Conservation (phyloP, 2,888 invertebrate genomes). For the Chrysodeixis includens region DNA sequence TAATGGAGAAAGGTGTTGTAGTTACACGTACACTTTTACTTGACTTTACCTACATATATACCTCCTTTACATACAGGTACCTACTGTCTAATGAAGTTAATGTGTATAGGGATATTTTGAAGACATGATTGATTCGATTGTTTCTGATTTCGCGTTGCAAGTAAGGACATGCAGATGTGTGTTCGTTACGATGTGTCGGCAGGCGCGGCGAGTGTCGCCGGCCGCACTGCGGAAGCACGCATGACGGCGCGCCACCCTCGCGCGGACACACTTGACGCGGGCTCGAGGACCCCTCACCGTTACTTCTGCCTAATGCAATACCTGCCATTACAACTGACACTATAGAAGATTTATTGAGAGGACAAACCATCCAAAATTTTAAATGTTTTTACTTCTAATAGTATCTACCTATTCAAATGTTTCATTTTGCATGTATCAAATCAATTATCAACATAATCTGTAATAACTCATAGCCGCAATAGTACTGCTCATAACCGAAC, state of each 20-base stretch:
- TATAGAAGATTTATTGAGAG: not conserved
- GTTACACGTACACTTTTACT: no score
- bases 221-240: conserved; percentile 56
- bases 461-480: conserved; percentile 38
- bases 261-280: not conserved
- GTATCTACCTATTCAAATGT: no score
- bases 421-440: conserved; percentile 10
- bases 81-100: no score
- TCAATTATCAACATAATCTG: conserved; percentile 24
- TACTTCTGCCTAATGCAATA: conserved; percentile 14
- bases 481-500: conserved; percentile 30
- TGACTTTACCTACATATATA: no score
- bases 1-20: not conserved
- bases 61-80: no score
- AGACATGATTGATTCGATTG: no score
- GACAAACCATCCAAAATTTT: no score
- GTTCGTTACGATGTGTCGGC: conserved; percentile 29
- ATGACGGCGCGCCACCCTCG: conserved; percentile 54
- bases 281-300: not conserved
- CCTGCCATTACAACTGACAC: not conserved
- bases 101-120: no score
- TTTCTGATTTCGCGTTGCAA: no score
- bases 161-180: not conserved
- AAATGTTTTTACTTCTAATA: no score
- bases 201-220: conserved; percentile 30